A percentile compares a stretch with the other conserved stretches of the same genome.
These are phyloP conservation scores for Agrochola lychnidis DNA, from an alignment of 2,888 invertebrate genomes.

Conservation along the genomic window DNA sequence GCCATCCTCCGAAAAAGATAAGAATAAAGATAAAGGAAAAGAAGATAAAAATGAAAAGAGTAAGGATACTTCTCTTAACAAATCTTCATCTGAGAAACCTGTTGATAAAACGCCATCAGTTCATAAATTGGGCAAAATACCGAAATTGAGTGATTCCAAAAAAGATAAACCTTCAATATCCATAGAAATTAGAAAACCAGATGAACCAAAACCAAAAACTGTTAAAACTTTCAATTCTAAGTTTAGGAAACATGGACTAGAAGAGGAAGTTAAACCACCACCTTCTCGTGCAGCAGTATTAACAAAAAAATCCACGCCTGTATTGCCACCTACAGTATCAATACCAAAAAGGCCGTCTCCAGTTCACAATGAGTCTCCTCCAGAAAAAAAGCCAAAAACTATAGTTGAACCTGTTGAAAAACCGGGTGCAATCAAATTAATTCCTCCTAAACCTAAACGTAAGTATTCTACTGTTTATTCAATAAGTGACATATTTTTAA, in stretches of 20 bases:
- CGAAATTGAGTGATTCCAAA: conserved; percentile 92
- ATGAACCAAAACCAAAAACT: conserved; percentile 95
- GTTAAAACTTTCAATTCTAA: conserved; percentile 97
- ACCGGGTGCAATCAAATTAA: conserved; percentile 96
- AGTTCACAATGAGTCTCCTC: conserved; percentile 89
- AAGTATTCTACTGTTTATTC: conserved; percentile 90
- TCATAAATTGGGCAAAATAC: conserved; percentile 94
- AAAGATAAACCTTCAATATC: conserved; percentile 95
- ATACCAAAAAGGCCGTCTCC: conserved; percentile 89
- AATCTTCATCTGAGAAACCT: conserved; percentile 90
- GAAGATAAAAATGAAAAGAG: conserved; percentile 71
- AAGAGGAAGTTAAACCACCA: conserved; percentile 96
- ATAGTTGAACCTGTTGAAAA: conserved; percentile 91
- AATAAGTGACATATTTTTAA: conserved; percentile 74
- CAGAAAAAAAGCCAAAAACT: conserved; percentile 95
- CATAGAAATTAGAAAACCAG: conserved; percentile 94
- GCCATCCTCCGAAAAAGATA: conserved; percentile 77
- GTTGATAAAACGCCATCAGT: conserved; percentile 93
- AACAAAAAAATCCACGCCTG: conserved; percentile 88
- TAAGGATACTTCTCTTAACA: conserved; percentile 76
- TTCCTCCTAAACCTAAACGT: conserved; percentile 97
- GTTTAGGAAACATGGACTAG: conserved; percentile 97
- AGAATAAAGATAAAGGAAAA: conserved; percentile 75
- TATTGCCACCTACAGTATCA: conserved; percentile 85
- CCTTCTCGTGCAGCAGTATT: conserved; percentile 93